Evolutionary conservation across 2,888 invertebrate genomes (phyloP).

Genomic region (Drosophila diplacantha): DNA sequence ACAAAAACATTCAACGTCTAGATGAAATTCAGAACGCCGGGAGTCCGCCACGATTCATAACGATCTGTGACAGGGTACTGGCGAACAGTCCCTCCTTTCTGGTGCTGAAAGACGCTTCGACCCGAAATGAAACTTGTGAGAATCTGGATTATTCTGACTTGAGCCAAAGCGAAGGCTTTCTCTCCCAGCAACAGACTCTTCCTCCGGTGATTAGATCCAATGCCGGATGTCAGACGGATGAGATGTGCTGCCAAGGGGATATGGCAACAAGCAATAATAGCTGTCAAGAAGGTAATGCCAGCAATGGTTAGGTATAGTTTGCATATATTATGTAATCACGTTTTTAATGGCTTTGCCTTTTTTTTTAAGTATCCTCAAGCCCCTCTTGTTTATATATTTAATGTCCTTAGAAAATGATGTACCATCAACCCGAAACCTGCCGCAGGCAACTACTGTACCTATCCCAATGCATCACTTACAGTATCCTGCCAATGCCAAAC

Average conservation of each 20-base stretch:
- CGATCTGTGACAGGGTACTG: slow-evolving; percentile 36
- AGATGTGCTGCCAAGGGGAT: background rate
- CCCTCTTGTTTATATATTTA: background rate
- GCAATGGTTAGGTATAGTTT: background rate
- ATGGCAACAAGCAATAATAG: background rate
- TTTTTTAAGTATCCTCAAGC: background rate
- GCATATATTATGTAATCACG: background rate
- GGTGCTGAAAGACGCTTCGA: slow-evolving; percentile 41
- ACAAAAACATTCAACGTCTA: slow-evolving; percentile 5
- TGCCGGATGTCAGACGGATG: slow-evolving; percentile 23
- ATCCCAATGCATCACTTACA: no score
- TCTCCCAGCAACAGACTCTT: slow-evolving; percentile 38
- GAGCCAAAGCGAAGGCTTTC: background rate
- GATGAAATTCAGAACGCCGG: slow-evolving; percentile 8
- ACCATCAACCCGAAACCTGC: background rate
- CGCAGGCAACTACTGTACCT: background rate
- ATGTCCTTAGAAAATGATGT: background rate
- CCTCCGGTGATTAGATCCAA: slow-evolving; percentile 18
- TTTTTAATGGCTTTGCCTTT: background rate
- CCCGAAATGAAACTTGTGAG: slow-evolving; percentile 27
- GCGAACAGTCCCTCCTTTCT: slow-evolving; percentile 55
- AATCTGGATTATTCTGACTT: slow-evolving; percentile 11
- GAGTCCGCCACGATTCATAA: slow-evolving; percentile 28
- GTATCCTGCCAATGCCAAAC: background rate
- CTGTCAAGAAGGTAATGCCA: slow-evolving; percentile 1